phyloP scores from a whole-genome alignment of 2,113 vertebrate genomes.

The Scomber scombrus region DNA sequence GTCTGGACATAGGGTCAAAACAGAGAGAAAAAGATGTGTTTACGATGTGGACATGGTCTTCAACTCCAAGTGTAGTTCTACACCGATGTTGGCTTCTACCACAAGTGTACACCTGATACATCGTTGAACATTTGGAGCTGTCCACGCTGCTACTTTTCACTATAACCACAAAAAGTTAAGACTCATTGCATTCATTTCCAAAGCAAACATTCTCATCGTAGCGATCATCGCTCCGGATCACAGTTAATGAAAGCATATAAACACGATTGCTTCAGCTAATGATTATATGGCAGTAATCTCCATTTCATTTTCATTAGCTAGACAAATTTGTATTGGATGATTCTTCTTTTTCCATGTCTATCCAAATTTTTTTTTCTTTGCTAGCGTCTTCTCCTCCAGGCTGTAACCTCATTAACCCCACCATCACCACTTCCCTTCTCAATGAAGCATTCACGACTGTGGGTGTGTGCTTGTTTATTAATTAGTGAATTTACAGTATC shows the following conservation, averaged over 20 bases:
- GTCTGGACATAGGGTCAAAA: too few relatives aligned
- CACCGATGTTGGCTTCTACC: too few relatives aligned
- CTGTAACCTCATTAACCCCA: conserved; percentile 43
- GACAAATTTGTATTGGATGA: conserved; percentile 23
- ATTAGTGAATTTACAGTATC: conserved; percentile 47
- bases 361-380: background rate
- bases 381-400: conserved; percentile 14
- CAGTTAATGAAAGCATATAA: background rate
- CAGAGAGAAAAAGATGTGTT: too few relatives aligned
- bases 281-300: background rate
- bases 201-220: background rate
- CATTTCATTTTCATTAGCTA: conserved; percentile 6
- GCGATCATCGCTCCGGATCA: too few relatives aligned
- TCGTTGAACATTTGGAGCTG: too few relatives aligned
- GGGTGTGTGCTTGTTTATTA: conserved; percentile 42
- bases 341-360: background rate
- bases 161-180: too few relatives aligned
- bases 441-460: conserved; percentile 4
- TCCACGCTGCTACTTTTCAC: too few relatives aligned
- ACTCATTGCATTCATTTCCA: background rate
- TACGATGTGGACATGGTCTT: too few relatives aligned
- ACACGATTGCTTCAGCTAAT: background rate
- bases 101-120: too few relatives aligned
- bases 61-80: too few relatives aligned
- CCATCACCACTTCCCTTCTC: conserved; percentile 27